These are phyloP conservation scores for Lasioglossum malachurum DNA, from an alignment of 2,888 invertebrate species.

Conservation along the genomic window DNA sequence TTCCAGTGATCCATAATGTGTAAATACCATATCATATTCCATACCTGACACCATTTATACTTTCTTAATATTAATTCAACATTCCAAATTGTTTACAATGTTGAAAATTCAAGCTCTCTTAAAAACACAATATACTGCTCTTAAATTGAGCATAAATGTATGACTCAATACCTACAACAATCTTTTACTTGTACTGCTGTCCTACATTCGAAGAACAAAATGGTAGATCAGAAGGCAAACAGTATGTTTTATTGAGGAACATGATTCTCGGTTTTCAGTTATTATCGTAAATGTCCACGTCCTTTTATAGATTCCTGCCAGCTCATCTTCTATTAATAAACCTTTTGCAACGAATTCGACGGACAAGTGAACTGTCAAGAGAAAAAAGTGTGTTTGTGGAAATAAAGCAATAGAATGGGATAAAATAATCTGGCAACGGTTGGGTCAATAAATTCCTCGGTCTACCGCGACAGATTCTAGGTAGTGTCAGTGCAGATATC, in stretches of 20 bases:
- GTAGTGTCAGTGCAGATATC: conserved; percentile 9
- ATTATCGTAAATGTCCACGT: background rate
- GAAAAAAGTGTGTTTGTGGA: background rate
- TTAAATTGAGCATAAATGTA: too few relatives aligned
- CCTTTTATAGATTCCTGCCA: background rate
- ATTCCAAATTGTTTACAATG: too few relatives aligned
- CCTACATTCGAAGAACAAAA: too few relatives aligned
- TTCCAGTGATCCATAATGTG: too few relatives aligned
- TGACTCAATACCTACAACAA: background rate
- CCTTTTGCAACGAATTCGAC: background rate
- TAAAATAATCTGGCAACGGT: background rate
- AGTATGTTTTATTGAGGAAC: background rate
- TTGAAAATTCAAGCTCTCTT: too few relatives aligned
- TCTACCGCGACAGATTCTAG: conserved; percentile 9
- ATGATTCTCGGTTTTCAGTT: background rate
- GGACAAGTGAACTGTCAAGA: background rate
- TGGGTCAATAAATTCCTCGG: background rate
- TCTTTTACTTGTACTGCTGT: background rate
- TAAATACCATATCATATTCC: too few relatives aligned
- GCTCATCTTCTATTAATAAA: background rate
- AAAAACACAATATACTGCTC: too few relatives aligned
- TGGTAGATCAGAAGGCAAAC: background rate
- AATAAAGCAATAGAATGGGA: background rate
- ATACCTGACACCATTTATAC: too few relatives aligned
- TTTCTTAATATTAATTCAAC: too few relatives aligned